Conservation (phyloP, 1,140 invertebrate species). For the Temnothorax nylanderi region DNA sequence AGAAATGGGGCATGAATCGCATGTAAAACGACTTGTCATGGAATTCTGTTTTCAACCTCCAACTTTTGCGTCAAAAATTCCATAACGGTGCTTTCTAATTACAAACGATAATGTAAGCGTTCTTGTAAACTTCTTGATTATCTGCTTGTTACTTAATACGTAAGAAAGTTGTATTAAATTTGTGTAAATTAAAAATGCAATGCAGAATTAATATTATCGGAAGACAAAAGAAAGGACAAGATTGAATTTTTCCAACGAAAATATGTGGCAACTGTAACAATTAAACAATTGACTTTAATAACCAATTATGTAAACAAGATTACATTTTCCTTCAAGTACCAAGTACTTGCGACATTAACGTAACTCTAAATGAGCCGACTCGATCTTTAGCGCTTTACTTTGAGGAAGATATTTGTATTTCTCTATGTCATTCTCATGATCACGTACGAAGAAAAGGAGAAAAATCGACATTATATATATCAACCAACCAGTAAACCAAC, state of each 20-base stretch:
- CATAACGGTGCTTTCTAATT: constrained; percentile 19
- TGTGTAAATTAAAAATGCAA: constrained; percentile 37
- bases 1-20: neutral
- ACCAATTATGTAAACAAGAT: constrained; percentile 16
- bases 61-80: constrained; percentile 7
- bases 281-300: constrained; percentile 25
- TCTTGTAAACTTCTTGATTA: neutral
- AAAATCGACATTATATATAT: constrained; percentile 26
- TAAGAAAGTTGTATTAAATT: constrained; percentile 39
- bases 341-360: constrained; percentile 9
- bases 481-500: no score
- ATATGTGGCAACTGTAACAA: neutral
- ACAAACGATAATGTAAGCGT: constrained; percentile 30
- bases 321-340: neutral
- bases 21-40: neutral
- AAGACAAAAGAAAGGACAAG: constrained; percentile 36
- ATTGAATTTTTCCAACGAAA: constrained; percentile 20
- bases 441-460: constrained; percentile 6
- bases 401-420: constrained; percentile 7
- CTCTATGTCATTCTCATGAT: constrained; percentile 18
- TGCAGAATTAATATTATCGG: constrained; percentile 33
- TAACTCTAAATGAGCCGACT: constrained; percentile 12
- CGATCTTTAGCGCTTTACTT: neutral
- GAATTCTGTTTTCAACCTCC: neutral
- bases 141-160: constrained; percentile 2